Conservation (phyloP, 2,113 vertebrate genomes). For the Ceyx margarethae region DNA sequence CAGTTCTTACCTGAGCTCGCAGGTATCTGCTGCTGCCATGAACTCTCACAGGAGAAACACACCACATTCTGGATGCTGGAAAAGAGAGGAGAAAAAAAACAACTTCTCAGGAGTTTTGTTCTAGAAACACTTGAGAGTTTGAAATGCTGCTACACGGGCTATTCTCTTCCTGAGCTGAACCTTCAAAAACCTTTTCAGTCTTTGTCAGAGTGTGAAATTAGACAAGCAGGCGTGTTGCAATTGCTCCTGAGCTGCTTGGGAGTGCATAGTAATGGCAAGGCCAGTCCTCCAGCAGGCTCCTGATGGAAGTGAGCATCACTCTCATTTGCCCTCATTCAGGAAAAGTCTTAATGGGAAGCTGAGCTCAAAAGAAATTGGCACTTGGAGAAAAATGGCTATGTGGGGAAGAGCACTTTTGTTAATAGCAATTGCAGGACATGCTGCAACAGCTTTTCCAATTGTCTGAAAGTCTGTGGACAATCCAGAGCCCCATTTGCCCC, state of each 20-base stretch:
- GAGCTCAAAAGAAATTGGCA: conserved; percentile 55
- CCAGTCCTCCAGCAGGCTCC: background rate
- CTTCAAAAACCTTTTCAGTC: background rate
- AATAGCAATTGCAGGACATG: conserved; percentile 56
- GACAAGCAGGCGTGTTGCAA: conserved; percentile 45
- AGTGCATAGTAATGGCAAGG: conserved; percentile 54
- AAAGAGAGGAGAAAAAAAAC: background rate
- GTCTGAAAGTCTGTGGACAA: conserved; percentile 50
- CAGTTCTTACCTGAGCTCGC: background rate
- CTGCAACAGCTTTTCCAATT: conserved; percentile 59
- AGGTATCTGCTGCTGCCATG: background rate
- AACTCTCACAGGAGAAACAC: background rate
- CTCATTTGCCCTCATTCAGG: conserved; percentile 63
- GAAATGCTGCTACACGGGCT: background rate
- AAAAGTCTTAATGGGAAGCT: conserved; percentile 52
- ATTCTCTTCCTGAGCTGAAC: background rate
- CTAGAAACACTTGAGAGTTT: conserved; percentile 42
- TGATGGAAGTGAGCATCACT: conserved; percentile 61
- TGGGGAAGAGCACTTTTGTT: conserved; percentile 56
- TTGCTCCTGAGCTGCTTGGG: conserved; percentile 51
- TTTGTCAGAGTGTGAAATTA: conserved; percentile 24
- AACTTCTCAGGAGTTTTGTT: background rate
- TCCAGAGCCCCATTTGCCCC: conserved; percentile 14
- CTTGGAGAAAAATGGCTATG: conserved; percentile 47
- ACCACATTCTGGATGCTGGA: background rate